A percentile compares a stretch with the other conserved stretches of the same genome.
These are phyloP conservation scores for Ceramica pisi DNA, from an alignment of 2,888 invertebrate species.

Conservation along the genomic window DNA sequence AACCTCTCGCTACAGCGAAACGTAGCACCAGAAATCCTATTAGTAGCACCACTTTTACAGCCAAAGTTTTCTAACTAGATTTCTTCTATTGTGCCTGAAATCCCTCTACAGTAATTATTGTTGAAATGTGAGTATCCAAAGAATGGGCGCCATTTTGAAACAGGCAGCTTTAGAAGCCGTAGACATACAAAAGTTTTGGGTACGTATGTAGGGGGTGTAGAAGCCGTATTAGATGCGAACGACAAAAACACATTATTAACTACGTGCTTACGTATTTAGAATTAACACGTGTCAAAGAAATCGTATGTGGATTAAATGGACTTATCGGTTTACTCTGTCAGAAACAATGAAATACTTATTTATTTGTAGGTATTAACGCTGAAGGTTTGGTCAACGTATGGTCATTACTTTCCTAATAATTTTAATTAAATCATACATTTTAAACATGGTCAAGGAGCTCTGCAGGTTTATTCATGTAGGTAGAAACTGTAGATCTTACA, in stretches of 20 bases:
- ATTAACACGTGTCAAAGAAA: constrained; percentile 73
- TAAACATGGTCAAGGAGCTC: not conserved
- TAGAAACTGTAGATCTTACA: not conserved
- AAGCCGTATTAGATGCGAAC: constrained; percentile 79
- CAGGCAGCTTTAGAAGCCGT: constrained; percentile 81
- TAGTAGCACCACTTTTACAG: constrained; percentile 65
- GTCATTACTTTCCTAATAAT: not conserved
- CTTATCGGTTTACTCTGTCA: constrained; percentile 37
- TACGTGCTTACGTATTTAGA: constrained; percentile 70
- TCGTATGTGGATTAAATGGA: constrained; percentile 59
- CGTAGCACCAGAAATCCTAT: constrained; percentile 58
- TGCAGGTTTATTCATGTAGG: not conserved
- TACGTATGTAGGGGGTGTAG: constrained; percentile 78
- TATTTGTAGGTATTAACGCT: constrained; percentile 6
- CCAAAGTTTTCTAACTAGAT: constrained; percentile 60
- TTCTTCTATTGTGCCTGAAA: constrained; percentile 34
- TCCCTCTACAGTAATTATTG: constrained; percentile 41
- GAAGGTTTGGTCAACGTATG: not conserved
- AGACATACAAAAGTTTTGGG: constrained; percentile 78
- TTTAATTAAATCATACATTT: not conserved
- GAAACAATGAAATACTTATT: constrained; percentile 14
- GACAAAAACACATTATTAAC: constrained; percentile 74
- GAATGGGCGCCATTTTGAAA: constrained; percentile 84
- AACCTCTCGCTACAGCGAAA: constrained; percentile 64
- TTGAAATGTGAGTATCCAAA: constrained; percentile 70